A percentile compares a stretch with the other conserved stretches of the same genome.
Evolutionary conservation across 2,113 vertebrate genomes (phyloP).

Genomic region (Sceloporus undulatus): DNA sequence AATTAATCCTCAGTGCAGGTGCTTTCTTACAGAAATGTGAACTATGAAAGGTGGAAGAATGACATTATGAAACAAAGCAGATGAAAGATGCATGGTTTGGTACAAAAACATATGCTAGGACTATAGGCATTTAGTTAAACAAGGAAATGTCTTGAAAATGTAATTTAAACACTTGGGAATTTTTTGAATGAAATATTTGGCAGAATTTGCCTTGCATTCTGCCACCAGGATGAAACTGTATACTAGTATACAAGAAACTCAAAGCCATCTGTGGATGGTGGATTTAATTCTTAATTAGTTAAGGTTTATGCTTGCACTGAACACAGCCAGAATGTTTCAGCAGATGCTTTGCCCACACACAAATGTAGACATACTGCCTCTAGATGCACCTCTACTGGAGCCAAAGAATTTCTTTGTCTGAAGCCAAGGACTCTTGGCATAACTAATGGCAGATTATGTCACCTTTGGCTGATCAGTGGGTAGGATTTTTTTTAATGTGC

Average conservation of each 20-base stretch:
- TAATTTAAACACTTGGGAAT: conserved; percentile 7
- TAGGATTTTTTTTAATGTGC: not conserved
- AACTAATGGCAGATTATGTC: not conserved
- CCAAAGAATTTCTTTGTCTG: conserved; percentile 35
- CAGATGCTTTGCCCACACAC: conserved; percentile 71
- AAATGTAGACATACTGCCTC: conserved; percentile 60
- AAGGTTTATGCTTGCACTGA: conserved; percentile 72
- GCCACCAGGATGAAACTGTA: conserved; percentile 56
- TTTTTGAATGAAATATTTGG: conserved; percentile 38
- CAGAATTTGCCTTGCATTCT: conserved; percentile 53
- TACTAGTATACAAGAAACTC: conserved; percentile 55
- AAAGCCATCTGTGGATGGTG: conserved; percentile 68
- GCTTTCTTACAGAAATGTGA: not conserved
- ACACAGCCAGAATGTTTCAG: conserved; percentile 66
- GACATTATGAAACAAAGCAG: conserved; percentile 2
- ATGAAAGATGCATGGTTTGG: not conserved
- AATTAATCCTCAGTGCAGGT: not conserved
- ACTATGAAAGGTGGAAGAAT: not conserved
- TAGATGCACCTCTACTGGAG: conserved; percentile 50
- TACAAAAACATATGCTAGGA: conserved; percentile 18
- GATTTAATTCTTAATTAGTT: conserved; percentile 73
- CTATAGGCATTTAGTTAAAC: conserved; percentile 29
- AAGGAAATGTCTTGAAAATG: conserved; percentile 7
- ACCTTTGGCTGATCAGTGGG: not conserved
- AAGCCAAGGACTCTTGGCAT: not conserved